Conservation (phyloP, 2,113 vertebrate species). For the Pelusios castaneus region DNA sequence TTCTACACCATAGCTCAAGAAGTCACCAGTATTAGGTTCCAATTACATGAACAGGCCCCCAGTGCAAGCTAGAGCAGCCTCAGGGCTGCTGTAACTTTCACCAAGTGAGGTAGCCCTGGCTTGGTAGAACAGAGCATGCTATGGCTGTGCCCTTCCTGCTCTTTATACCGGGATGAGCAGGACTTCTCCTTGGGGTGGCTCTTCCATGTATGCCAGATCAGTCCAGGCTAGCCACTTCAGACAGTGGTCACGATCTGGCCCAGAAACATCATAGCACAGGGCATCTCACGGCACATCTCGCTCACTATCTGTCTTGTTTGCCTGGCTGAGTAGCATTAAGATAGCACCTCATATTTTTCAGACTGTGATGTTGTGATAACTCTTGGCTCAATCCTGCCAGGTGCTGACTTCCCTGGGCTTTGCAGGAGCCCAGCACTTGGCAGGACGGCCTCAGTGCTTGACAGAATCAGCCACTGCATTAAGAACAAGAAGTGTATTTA, state of each 20-base stretch:
- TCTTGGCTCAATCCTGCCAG: neutral
- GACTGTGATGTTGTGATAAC: accelerated
- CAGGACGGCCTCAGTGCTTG: neutral
- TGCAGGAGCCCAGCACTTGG: constrained; percentile 10
- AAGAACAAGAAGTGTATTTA: constrained; percentile 58
- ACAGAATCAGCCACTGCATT: neutral
- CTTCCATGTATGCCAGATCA: neutral
- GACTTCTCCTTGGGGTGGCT: neutral
- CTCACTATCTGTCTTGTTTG: neutral
- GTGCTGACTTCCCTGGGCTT: neutral
- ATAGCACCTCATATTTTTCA: neutral
- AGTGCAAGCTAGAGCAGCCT: neutral
- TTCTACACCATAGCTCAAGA: neutral
- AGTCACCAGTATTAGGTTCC: neutral
- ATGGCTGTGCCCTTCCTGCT: neutral
- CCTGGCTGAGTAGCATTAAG: neutral
- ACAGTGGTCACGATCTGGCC: neutral
- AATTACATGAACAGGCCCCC: neutral
- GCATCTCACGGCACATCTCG: accelerated
- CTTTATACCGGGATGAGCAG: neutral
- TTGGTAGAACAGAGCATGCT: neutral
- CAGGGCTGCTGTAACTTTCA: too few relatives aligned
- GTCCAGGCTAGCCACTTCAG: neutral
- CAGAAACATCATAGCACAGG: accelerated
- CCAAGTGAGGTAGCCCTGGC: neutral